Evolutionary conservation across 2,888 invertebrate genomes (phyloP).

Genomic region (Notocelia uddmanniana): DNA sequence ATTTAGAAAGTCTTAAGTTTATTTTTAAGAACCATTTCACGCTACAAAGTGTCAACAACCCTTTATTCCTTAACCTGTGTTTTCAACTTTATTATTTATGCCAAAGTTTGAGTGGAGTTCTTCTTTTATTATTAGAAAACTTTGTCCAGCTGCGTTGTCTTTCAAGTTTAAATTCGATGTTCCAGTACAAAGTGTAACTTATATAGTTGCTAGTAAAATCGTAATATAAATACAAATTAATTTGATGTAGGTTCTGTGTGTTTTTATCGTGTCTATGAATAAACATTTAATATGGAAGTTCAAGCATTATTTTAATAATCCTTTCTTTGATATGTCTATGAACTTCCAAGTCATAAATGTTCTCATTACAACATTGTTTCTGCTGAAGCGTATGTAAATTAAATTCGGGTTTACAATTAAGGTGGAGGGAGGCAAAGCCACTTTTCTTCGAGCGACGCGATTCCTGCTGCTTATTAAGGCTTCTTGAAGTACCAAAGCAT

Average conservation of each 20-base stretch:
- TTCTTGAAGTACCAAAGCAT: slow-evolving; percentile 21
- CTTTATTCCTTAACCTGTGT: slow-evolving; percentile 38
- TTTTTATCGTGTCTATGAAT: slow-evolving; percentile 23
- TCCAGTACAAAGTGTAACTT: slow-evolving; percentile 20
- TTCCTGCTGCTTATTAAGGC: slow-evolving; percentile 24
- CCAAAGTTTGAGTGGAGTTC: slow-evolving; percentile 43
- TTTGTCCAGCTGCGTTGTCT: slow-evolving; percentile 40
- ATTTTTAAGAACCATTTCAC: slow-evolving; percentile 33
- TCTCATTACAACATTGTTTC: slow-evolving; percentile 41
- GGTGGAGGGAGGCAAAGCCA: slow-evolving; percentile 28
- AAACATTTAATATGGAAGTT: slow-evolving; percentile 20
- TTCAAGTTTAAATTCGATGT: slow-evolving; percentile 38
- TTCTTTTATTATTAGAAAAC: slow-evolving; percentile 42
- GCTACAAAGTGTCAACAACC: slow-evolving; percentile 41
- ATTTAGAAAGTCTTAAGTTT: slow-evolving; percentile 32
- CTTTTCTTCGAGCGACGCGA: slow-evolving; percentile 23
- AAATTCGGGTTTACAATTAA: slow-evolving; percentile 31
- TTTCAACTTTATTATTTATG: slow-evolving; percentile 42
- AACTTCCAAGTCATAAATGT: slow-evolving; percentile 28
- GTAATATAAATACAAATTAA: slow-evolving; percentile 12
- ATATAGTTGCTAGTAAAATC: slow-evolving; percentile 21
- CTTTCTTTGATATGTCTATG: slow-evolving; percentile 23
- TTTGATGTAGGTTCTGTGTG: neutral
- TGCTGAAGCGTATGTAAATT: slow-evolving; percentile 41
- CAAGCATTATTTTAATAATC: slow-evolving; percentile 27